Evolutionary conservation across 1,140 invertebrate species (phyloP), one percentile per base, ranked within the genome.

Genomic region (Copidosoma floridanum): DNA sequence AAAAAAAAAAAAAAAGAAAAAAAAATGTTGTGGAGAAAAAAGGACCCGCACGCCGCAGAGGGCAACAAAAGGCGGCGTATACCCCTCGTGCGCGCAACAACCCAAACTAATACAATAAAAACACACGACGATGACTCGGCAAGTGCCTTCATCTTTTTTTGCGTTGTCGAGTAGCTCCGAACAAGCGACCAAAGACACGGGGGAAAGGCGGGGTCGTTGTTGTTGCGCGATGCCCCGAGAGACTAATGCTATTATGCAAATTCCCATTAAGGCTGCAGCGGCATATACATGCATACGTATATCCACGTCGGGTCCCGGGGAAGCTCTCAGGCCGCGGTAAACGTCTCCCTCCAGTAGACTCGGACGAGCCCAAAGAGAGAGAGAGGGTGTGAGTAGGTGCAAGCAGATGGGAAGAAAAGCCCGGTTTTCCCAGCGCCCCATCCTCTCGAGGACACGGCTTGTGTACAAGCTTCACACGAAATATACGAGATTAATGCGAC

Each of bases 181-280:
- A n/a, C n/a, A n/a, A n/a, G n/a, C n/a, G n/a, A n/a, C n/a, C n/a
- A n/a, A n/a, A n/a, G n/a, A n/a, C n/a, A n/a, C 29, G 29, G 6
- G 29, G 12, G 29, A 32, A 32, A 32, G 12, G 29, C 6, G 29
- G 6, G 10, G 26, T 43, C 37, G n/a, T 57, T n/a, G n/a, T n/a
- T n/a, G n/a, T n/a, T n/a, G n/a, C n/a, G n/a, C n/a, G n/a, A n/a
- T n/a, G n/a, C n/a, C 29, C 32, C 44, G 7, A 4, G 38, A n/a
- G 21, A 26, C 12, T 48, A 43, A 58, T 58, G 20, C 37, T 24
- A 70, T 70, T 68, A 66, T 68, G 68, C 60, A 68, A 70, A 68
- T 70, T 64, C 54, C 57, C 64, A 66, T 65, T 66, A 61, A 65
- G 54, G 57, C 37, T 53, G 52, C 52, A 62, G 53, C n/a, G n/a